Base-by-base conservation (phyloP, 1,140 invertebrate species). In the Drosophila sproati region DNA sequence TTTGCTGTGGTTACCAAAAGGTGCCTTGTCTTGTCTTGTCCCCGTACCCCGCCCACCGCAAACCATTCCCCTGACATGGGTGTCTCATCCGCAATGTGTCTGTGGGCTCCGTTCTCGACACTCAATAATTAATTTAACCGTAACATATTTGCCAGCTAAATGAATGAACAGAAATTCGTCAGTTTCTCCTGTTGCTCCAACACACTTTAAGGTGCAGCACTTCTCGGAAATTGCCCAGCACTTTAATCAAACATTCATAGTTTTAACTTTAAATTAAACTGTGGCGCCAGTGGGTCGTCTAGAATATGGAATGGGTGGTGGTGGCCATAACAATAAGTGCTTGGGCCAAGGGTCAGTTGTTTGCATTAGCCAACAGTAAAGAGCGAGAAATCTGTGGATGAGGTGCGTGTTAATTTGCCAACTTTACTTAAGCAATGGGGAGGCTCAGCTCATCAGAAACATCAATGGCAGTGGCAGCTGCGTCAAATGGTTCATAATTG, bases 241-340 rank as follows among this genome's bases (percentile, higher is more conserved):
- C 71, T 80, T 80, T 89, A 87, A 89, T 88, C 77, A 88, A 82
- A 71, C 67, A 88, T 88, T 89, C 85, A 88, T 88, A 89, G 85
- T 88, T 88, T 74, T 56, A 85, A 80, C 80, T 80, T 88, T 83
- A 89, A 87, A 82, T 87, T 79, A 87, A 87, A 78, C 74, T 79
- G 82, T 37, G 29, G 66, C 28, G 32, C 45, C 47, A 32, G n/a
- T 31, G 37, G 6, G 62, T 0, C 37, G 28, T 3, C 39, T 29
- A 32, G 20, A 20, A 35, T 12, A 10, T 6, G 3, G 4, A n/a
- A 10, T 43, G 10, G 37, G 28, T 10, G 28, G 39, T 56, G 57
- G 59, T 8, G 12, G 34, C 32, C 20, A 51, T 63, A 39, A 70
- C 60, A 71, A 50, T 66, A 60, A 67, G 57, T 60, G 57, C 57